A percentile compares a stretch with the other conserved stretches of the same genome.
These are phyloP conservation scores for Deilephila porcellus DNA, from an alignment of 2,888 invertebrate species.

Conservation along the genomic window DNA sequence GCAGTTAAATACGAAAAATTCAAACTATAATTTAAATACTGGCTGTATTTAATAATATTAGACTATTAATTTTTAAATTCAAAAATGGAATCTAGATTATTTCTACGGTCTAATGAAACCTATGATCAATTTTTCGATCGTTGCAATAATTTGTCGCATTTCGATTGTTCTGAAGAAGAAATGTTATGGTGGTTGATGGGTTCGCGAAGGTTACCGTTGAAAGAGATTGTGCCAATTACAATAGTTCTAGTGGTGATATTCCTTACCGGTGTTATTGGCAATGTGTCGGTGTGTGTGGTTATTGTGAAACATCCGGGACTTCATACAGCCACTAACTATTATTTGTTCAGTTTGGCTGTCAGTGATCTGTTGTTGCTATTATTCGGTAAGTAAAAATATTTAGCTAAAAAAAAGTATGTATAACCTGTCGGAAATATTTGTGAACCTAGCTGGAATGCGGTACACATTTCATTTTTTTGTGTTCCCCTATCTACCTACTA, in stretches of 20 bases:
- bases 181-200: slow-evolving; percentile 86
- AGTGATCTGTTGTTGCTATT: slow-evolving; percentile 93
- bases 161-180: slow-evolving; percentile 86
- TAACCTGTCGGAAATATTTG: too few species aligned
- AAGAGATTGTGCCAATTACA: slow-evolving; percentile 86
- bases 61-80: background rate
- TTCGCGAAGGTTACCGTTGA: slow-evolving; percentile 85
- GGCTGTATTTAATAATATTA: background rate
- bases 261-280: slow-evolving; percentile 93
- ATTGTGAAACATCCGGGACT: slow-evolving; percentile 91
- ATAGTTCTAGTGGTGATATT: slow-evolving; percentile 91
- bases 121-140: slow-evolving; percentile 74
- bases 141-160: slow-evolving; percentile 75
- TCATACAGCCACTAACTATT: slow-evolving; percentile 96
- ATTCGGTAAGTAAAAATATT: slow-evolving; percentile 87
- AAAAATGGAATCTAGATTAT: slow-evolving; percentile 60
- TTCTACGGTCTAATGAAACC: slow-evolving; percentile 70
- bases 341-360: slow-evolving; percentile 94
- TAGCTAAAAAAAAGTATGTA: background rate
- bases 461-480: too few species aligned
- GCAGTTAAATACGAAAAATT: too few species aligned
- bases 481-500: too few species aligned
- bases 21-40: too few species aligned
- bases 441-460: too few species aligned
- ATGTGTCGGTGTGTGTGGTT: slow-evolving; percentile 93